Evolutionary conservation across 2,113 vertebrate genomes (phyloP).

Genomic region (Nothocercus julius): DNA sequence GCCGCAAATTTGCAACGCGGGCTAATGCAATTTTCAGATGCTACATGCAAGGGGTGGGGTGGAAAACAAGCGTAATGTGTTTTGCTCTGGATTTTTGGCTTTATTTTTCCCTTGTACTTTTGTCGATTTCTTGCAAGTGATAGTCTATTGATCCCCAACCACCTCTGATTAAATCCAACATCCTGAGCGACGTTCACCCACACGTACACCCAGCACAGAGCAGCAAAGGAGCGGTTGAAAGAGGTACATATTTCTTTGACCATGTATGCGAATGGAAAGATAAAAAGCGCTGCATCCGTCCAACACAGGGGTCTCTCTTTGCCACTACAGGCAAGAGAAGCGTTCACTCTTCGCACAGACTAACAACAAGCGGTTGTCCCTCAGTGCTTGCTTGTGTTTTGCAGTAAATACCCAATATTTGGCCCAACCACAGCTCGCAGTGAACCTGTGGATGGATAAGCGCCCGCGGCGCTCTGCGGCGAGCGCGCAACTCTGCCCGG

Average conservation of each 20-base stretch:
- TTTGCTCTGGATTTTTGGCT: slow-evolving; percentile 29
- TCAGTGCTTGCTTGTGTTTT: not conserved
- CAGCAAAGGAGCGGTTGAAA: not conserved
- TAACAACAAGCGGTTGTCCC: not conserved
- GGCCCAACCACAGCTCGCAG: not conserved
- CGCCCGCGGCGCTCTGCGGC: not conserved
- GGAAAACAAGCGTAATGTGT: not conserved
- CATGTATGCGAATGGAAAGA: not conserved
- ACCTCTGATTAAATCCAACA: slow-evolving; percentile 45
- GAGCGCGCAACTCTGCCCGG: not conserved
- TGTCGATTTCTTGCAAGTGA: slow-evolving; percentile 37
- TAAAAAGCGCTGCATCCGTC: not conserved
- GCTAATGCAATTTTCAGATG: not conserved
- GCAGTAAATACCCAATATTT: not conserved
- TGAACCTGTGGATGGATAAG: not conserved
- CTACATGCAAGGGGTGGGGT: not conserved
- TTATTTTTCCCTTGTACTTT: not conserved
- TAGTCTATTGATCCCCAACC: slow-evolving; percentile 57
- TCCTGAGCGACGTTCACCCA: slow-evolving; percentile 17
- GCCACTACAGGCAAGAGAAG: not conserved
- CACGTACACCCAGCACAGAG: not conserved
- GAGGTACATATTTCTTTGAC: not conserved
- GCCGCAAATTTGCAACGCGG: not conserved
- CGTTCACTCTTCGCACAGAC: not conserved
- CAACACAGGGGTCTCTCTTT: not conserved